Conservation (phyloP, 2,113 vertebrate species). For the Agapornis roseicollis region DNA sequence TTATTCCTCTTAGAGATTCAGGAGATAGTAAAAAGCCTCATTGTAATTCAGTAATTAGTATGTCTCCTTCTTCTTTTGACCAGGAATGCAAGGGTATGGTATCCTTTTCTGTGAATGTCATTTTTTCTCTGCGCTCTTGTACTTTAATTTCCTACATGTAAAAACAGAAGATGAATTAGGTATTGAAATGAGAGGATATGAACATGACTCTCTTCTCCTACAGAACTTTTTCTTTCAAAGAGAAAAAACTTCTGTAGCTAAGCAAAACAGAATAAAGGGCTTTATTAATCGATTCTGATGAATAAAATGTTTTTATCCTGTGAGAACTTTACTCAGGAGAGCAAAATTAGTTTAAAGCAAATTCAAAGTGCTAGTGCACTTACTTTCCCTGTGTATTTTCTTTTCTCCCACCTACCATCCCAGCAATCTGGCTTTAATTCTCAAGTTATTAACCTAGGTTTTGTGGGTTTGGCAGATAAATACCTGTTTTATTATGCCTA, state of each 20-base stretch:
- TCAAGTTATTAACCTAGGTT: not conserved
- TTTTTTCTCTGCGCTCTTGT: slow-evolving; percentile 52
- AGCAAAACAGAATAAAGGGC: not conserved
- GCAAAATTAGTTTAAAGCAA: not conserved
- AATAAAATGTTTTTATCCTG: slow-evolving; percentile 6
- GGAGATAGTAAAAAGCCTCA: slow-evolving; percentile 32
- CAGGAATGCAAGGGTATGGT: slow-evolving; percentile 62
- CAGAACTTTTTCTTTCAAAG: slow-evolving; percentile 11
- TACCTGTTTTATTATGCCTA: not conserved
- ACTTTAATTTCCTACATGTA: slow-evolving; percentile 67
- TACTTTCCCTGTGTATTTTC: not conserved
- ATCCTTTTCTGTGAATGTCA: slow-evolving; percentile 61
- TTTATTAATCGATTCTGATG: not conserved
- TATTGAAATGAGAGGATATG: slow-evolving; percentile 19
- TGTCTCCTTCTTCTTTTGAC: slow-evolving; percentile 50
- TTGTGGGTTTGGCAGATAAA: not conserved
- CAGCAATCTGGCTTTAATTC: slow-evolving; percentile 5
- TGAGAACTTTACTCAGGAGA: not conserved
- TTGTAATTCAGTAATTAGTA: slow-evolving; percentile 68
- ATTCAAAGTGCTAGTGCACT: not conserved
- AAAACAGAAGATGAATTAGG: slow-evolving; percentile 60
- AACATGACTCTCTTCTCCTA: slow-evolving; percentile 17
- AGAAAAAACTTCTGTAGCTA: not conserved
- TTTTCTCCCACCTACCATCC: not conserved
- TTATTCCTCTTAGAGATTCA: slow-evolving; percentile 53